These are phyloP conservation scores for Rhinogobio ventralis DNA, from an alignment of 2,797 vertebrate genomes.

Conservation along the genomic window DNA sequence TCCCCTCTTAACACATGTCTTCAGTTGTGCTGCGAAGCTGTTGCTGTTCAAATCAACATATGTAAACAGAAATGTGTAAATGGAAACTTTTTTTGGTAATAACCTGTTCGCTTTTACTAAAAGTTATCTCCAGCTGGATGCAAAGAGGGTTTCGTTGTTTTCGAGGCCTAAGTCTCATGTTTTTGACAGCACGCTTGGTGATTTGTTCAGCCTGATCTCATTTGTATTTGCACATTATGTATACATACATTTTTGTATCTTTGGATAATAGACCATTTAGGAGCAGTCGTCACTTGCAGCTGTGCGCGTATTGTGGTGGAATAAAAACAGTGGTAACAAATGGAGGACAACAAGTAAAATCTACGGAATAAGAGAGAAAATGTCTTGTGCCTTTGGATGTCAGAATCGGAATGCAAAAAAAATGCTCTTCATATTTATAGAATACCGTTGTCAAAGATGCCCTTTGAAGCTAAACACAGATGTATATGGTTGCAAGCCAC, in stretches of 20 bases:
- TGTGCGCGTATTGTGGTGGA: neutral
- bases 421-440: neutral
- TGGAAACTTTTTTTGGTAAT: neutral
- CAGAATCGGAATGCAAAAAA: neutral
- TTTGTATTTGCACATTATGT: neutral
- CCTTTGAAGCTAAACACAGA: neutral
- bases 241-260: neutral
- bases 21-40: neutral
- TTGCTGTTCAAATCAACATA: constrained; percentile 21
- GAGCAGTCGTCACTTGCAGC: neutral
- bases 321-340: neutral
- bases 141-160: neutral
- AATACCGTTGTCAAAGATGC: neutral
- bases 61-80: constrained; percentile 19
- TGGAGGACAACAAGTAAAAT: neutral
- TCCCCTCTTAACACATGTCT: constrained; percentile 64
- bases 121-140: neutral
- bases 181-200: neutral
- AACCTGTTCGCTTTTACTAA: neutral
- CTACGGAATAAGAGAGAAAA: neutral
- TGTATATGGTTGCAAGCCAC: neutral
- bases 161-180: neutral
- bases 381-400: neutral
- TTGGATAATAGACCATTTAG: neutral
- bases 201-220: neutral